Percentiles rank a stretch among this genome's conserved stretches.
Evolutionary conservation across 2,888 invertebrate genomes (phyloP).

Genomic region (Trypoxylon attenuatum): DNA sequence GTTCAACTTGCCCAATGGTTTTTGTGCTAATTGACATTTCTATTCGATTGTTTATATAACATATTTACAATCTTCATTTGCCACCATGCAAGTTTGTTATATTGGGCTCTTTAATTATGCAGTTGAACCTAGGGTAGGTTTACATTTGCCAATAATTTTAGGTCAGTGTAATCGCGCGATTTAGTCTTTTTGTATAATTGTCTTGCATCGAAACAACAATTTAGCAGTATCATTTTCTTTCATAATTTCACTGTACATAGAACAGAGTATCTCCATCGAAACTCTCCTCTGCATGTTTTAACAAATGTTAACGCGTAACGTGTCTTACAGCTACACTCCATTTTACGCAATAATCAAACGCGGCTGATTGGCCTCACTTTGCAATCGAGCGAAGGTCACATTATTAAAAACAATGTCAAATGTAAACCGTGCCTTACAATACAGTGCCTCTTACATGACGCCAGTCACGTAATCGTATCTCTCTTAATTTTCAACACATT

Average conservation of each 20-base stretch:
- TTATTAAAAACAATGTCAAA: constrained; percentile 46
- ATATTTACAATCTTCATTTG: constrained; percentile 54
- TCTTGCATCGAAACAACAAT: constrained; percentile 37
- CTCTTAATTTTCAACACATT: too few species aligned
- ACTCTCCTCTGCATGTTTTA: constrained; percentile 48
- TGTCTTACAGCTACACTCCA: constrained; percentile 15
- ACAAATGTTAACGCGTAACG: too few species aligned
- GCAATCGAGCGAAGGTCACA: neutral
- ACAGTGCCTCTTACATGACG: constrained; percentile 26
- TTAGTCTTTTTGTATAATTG: constrained; percentile 39
- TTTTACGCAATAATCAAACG: constrained; percentile 12
- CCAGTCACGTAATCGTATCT: constrained; percentile 28
- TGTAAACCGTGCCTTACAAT: constrained; percentile 56
- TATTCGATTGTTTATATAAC: constrained; percentile 53
- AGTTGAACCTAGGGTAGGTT: constrained; percentile 55
- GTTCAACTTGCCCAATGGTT: constrained; percentile 54
- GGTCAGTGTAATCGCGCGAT: constrained; percentile 38
- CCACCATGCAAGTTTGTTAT: constrained; percentile 55
- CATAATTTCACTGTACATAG: constrained; percentile 38
- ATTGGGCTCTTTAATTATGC: constrained; percentile 45
- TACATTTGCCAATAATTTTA: constrained; percentile 60
- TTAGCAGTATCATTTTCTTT: constrained; percentile 35
- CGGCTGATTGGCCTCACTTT: constrained; percentile 15
- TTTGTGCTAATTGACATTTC: constrained; percentile 48
- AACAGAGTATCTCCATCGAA: constrained; percentile 39